These are phyloP conservation scores for Bagarius yarrelli DNA, from an alignment of 2,113 vertebrate genomes.

Conservation along the genomic window DNA sequence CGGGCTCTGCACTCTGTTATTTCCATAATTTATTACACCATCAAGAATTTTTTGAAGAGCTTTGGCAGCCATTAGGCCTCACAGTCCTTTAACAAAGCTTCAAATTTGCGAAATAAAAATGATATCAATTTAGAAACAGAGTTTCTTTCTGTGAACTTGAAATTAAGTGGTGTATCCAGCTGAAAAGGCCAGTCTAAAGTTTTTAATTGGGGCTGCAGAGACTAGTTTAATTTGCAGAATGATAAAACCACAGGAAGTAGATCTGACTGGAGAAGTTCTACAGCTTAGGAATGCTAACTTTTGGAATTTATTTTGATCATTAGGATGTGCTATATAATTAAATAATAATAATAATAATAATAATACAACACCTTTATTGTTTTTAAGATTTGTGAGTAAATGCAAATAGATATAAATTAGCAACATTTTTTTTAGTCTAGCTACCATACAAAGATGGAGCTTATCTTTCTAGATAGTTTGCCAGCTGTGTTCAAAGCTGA, in stretches of 20 bases:
- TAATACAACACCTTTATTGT: background rate
- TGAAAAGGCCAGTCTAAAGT: background rate
- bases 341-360: too few relatives aligned
- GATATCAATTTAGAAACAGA: conserved; percentile 65
- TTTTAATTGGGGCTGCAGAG: conserved; percentile 30
- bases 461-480: too few relatives aligned
- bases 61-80: conserved; percentile 61
- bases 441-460: too few relatives aligned
- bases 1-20: conserved; percentile 56
- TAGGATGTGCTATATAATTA: background rate
- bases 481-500: too few relatives aligned
- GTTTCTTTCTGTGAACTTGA: conserved; percentile 44
- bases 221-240: background rate
- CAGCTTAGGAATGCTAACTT: background rate
- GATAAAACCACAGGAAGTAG: background rate
- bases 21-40: conserved; percentile 66
- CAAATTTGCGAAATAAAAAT: conserved; percentile 66
- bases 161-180: conserved; percentile 25
- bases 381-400: too few relatives aligned
- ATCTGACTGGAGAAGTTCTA: background rate
- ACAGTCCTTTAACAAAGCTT: conserved; percentile 65
- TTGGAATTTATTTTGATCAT: background rate
- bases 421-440: too few relatives aligned
- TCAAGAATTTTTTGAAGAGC: conserved; percentile 63
- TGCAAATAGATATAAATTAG: too few relatives aligned